Base-by-base conservation (phyloP, 1,140 invertebrate genomes). In the Macrosteles quadrilineatus region DNA sequence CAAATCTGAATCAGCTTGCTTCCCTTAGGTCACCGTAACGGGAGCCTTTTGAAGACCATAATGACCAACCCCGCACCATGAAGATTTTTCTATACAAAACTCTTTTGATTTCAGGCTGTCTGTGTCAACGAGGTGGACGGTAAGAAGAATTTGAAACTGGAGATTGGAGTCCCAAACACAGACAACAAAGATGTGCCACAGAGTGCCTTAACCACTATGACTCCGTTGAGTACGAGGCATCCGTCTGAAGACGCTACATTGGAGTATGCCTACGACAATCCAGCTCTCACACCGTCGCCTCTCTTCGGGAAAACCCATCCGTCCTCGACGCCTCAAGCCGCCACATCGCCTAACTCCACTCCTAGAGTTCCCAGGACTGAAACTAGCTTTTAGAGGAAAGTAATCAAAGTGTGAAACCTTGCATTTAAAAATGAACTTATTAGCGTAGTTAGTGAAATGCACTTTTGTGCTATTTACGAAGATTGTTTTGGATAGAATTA, bases 211-310 rank as follows among this genome's bases (percentile, higher is more conserved):
- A 69, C 59, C 17, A 69, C 67, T 1, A 66, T 45, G 62, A 59
- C 65, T 19, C 72, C 72, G 21, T 59, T 72, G 9, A 66, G 59
- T 32, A 72, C 63, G 30, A 40, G 72, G 29, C 68, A 71, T 40
- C 87, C 88, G 0, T 86, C 86, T 67, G 88, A 90, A 76, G 88
- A 90, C 72, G 85, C 85, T 0, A 87, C 87, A 0, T 76, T 89
- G 32, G 87, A 89, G 70, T 89, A 88, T 67, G 87, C 87, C 1
- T 90, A 90, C 73, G 88, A 89, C 72, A 90, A 90, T 77, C 86
- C 85, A 67, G 87, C 83, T 0, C 86, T 89, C 85, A 81, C 82
- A 50, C 80, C 82, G 1, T 85, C 87, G 0, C 85, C 86, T 19
- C n/a, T 57, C 23, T 32, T 71, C 17, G 25, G 19, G n/a, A 68